Conservation (phyloP, 1,140 invertebrate genomes). For the Magallana ariakensis region DNA sequence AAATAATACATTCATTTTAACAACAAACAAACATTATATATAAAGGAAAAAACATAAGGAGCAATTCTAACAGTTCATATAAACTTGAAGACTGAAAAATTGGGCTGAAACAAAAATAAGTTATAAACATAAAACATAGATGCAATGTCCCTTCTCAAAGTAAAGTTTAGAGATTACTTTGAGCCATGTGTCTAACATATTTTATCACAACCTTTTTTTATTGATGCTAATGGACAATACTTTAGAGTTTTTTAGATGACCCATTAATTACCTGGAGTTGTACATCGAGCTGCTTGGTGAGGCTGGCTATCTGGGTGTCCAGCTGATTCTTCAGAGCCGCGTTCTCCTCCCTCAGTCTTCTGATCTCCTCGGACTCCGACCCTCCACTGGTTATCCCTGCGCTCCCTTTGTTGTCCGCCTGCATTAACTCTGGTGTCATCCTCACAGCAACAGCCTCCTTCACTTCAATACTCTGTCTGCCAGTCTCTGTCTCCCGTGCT, state of each 20-base stretch:
- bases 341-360: slow-evolving; percentile 63
- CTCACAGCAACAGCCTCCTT: not conserved
- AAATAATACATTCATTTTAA: too few species aligned
- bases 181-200: not conserved
- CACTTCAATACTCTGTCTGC: slow-evolving; percentile 17
- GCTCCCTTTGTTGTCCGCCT: not conserved
- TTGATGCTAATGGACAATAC: too few species aligned
- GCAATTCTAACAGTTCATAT: not conserved
- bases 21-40: too few species aligned
- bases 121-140: too few species aligned
- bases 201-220: too few species aligned
- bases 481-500: not conserved
- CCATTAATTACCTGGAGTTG: slow-evolving; percentile 72
- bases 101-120: too few species aligned
- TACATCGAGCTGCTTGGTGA: slow-evolving; percentile 85
- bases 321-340: slow-evolving; percentile 60
- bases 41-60: too few species aligned
- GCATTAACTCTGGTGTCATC: not conserved
- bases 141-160: too few species aligned
- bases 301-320: slow-evolving; percentile 73
- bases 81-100: too few species aligned
- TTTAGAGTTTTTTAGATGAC: too few species aligned
- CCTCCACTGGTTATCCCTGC: not conserved
- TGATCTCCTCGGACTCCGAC: slow-evolving; percentile 46
- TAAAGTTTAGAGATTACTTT: not conserved